Conservation (phyloP, 2,797 vertebrate genomes). For the Chiloscyllium punctatum region DNA sequence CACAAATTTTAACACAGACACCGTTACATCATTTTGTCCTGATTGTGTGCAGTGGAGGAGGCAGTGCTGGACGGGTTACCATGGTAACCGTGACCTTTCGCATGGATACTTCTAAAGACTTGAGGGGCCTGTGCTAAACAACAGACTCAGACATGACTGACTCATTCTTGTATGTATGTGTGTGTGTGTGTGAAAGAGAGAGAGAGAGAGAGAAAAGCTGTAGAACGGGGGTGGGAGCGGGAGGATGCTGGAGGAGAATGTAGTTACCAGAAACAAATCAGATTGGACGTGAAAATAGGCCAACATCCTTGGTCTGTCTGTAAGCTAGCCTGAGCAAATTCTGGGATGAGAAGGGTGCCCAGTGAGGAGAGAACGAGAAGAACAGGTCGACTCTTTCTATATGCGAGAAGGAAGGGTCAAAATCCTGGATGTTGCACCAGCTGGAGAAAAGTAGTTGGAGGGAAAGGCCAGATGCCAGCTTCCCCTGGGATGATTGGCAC, state of each 20-base stretch:
- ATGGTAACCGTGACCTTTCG: constrained; percentile 13
- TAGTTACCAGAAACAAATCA: not conserved
- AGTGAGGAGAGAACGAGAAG: not conserved
- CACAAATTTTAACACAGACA: not conserved
- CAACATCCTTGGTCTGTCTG: not conserved
- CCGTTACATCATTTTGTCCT: not conserved
- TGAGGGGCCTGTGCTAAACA: not conserved
- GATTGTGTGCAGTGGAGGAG: not conserved
- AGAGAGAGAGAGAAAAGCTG: not conserved
- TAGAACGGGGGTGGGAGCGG: not conserved
- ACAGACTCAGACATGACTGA: not conserved
- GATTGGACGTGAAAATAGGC: not conserved
- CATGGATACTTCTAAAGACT: not conserved
- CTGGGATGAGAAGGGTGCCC: not conserved
- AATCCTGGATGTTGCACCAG: not conserved
- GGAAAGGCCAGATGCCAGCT: not conserved
- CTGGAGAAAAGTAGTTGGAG: not conserved
- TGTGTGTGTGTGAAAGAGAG: too few relatives aligned
- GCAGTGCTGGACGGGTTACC: not conserved
- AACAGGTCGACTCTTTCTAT: not conserved
- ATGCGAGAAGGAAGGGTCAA: not conserved
- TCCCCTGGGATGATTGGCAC: not conserved
- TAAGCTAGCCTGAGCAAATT: not conserved
- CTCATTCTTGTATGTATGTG: not conserved
- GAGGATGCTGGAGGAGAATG: not conserved